Evolutionary conservation across 2,113 vertebrate genomes (phyloP).

Genomic region (Apus apus): DNA sequence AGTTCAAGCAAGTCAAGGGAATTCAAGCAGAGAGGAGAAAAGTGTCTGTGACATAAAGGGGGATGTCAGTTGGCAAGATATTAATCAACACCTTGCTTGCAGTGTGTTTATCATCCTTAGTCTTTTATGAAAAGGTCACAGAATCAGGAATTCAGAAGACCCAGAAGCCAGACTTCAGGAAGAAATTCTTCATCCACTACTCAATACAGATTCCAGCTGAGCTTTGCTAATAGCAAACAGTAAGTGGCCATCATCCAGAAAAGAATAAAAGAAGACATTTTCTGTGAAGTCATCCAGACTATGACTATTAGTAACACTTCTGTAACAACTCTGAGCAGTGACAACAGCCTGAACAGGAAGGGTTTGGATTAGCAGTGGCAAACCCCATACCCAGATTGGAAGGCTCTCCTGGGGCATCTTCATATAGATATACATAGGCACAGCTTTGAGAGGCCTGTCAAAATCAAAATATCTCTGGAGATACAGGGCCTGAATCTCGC

Average conservation of each 20-base stretch:
- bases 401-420: constrained; percentile 31
- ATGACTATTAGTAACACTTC: not conserved
- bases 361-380: constrained; percentile 10
- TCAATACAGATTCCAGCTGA: not conserved
- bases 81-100: not conserved
- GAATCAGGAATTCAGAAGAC: not conserved
- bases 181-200: not conserved
- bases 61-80: not conserved
- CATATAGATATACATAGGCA: constrained; percentile 48
- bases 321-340: not conserved
- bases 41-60: not conserved
- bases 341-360: not conserved
- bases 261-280: not conserved
- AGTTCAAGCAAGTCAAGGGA: not conserved
- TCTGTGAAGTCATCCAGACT: not conserved
- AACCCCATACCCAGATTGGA: constrained; percentile 22
- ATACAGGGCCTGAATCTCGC: constrained; percentile 3
- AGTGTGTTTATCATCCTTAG: not conserved
- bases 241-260: not conserved
- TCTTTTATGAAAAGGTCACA: not conserved
- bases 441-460: constrained; percentile 49
- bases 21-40: not conserved
- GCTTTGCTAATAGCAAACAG: constrained; percentile 15
- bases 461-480: constrained; percentile 62
- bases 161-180: not conserved